Percentiles rank a stretch among this genome's conserved stretches.
phyloP scores from a whole-genome alignment of 2,113 vertebrate genomes.

The Sapayoa aenigma region DNA sequence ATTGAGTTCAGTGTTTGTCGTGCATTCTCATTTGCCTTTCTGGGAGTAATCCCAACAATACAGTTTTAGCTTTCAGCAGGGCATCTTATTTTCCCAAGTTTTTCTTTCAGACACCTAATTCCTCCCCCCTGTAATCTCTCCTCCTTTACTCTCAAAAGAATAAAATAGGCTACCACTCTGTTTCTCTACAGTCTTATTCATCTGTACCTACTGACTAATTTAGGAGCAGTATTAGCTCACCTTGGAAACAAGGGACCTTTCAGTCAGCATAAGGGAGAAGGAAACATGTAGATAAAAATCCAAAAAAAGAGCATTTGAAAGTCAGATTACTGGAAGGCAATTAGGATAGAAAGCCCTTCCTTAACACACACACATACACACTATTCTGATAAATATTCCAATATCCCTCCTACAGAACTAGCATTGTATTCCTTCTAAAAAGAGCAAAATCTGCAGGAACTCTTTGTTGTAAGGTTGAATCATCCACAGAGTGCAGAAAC shows the following conservation, averaged over 20 bases:
- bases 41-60: neutral
- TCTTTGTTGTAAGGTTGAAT: neutral
- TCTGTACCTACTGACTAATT: constrained; percentile 14
- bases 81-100: neutral
- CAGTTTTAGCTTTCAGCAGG: neutral
- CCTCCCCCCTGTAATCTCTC: neutral
- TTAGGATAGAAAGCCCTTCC: constrained; percentile 31
- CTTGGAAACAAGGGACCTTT: constrained; percentile 47
- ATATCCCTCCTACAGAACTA: neutral
- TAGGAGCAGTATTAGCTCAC: constrained; percentile 22
- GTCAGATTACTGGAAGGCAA: constrained; percentile 32
- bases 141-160: neutral
- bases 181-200: neutral
- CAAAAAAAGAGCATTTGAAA: constrained; percentile 32
- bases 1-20: neutral
- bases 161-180: neutral
- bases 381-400: constrained; percentile 44
- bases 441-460: constrained; percentile 3
- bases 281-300: constrained; percentile 26
- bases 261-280: constrained; percentile 13
- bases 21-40: constrained; percentile 8
- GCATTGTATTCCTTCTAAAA: neutral
- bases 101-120: constrained; percentile 9
- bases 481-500: neutral
- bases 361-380: neutral